Evolutionary conservation across 2,113 vertebrate species (phyloP).

Genomic region (Symphodus melops): DNA sequence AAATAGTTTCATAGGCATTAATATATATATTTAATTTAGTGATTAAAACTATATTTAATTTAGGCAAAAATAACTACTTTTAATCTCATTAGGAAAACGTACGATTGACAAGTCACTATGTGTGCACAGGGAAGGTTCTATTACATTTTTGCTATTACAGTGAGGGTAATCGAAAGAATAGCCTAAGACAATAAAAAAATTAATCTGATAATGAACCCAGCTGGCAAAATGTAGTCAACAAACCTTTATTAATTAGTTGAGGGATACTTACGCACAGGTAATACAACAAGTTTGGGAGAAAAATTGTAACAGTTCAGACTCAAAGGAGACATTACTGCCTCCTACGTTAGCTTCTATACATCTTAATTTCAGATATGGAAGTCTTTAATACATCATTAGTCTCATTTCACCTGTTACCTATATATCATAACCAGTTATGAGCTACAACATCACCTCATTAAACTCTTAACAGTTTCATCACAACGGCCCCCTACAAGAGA

Average conservation of each 20-base stretch:
- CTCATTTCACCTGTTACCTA: slow-evolving; percentile 69
- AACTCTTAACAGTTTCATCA: slow-evolving; percentile 61
- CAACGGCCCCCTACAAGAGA: slow-evolving; percentile 48
- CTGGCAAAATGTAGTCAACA: slow-evolving; percentile 78
- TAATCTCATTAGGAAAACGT: not conserved
- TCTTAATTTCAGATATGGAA: slow-evolving; percentile 76
- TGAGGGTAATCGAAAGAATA: too few relatives aligned
- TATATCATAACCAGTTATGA: slow-evolving; percentile 67
- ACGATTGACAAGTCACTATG: not conserved
- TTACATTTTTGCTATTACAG: not conserved
- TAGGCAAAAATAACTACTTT: not conserved
- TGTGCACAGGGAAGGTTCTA: not conserved
- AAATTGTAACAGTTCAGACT: slow-evolving; percentile 80
- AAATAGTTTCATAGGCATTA: too few relatives aligned
- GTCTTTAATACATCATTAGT: slow-evolving; percentile 72
- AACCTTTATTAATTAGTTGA: slow-evolving; percentile 86
- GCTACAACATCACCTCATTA: slow-evolving; percentile 70
- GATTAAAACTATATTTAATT: not conserved
- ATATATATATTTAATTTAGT: not conserved
- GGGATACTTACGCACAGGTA: slow-evolving; percentile 85
- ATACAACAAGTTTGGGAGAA: slow-evolving; percentile 83
- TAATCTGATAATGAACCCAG: not conserved
- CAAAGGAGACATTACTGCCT: slow-evolving; percentile 64
- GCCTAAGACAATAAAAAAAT: not conserved
- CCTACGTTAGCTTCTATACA: slow-evolving; percentile 77